Conservation (phyloP, 2,113 vertebrate species). For the Felis chaus region DNA sequence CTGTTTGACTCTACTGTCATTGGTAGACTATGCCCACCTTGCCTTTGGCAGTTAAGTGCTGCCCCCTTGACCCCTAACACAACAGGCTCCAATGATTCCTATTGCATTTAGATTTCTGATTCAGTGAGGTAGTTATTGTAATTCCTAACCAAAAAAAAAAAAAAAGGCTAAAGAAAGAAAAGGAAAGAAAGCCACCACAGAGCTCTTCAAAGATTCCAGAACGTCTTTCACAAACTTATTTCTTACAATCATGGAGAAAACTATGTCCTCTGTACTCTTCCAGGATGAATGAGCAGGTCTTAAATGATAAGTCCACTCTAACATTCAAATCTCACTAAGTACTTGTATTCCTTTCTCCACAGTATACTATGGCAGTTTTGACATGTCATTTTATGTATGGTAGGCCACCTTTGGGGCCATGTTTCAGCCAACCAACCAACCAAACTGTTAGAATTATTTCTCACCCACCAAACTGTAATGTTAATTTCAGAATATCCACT, state of each 20-base stretch:
- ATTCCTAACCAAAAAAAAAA: not conserved
- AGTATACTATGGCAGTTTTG: not conserved
- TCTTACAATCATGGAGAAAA: too few relatives aligned
- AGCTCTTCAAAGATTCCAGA: too few relatives aligned
- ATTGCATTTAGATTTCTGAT: not conserved
- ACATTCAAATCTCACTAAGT: not conserved
- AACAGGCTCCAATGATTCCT: not conserved
- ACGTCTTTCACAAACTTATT: too few relatives aligned
- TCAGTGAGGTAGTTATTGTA: not conserved
- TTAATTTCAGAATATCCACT: not conserved
- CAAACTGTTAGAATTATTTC: not conserved
- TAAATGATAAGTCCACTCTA: not conserved
- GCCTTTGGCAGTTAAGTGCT: not conserved
- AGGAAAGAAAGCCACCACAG: too few relatives aligned
- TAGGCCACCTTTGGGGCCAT: not conserved
- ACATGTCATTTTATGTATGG: not conserved
- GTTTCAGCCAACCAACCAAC: not conserved
- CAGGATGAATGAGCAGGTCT: not conserved
- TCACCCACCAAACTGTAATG: not conserved
- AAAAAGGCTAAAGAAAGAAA: too few relatives aligned
- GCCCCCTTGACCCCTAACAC: not conserved
- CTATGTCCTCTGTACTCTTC: too few relatives aligned
- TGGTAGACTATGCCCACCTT: not conserved
- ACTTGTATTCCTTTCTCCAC: not conserved
- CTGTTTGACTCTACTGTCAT: not conserved